phyloP scores from a whole-genome alignment of 2,888 invertebrate genomes.

The Acrobasis repandana region DNA sequence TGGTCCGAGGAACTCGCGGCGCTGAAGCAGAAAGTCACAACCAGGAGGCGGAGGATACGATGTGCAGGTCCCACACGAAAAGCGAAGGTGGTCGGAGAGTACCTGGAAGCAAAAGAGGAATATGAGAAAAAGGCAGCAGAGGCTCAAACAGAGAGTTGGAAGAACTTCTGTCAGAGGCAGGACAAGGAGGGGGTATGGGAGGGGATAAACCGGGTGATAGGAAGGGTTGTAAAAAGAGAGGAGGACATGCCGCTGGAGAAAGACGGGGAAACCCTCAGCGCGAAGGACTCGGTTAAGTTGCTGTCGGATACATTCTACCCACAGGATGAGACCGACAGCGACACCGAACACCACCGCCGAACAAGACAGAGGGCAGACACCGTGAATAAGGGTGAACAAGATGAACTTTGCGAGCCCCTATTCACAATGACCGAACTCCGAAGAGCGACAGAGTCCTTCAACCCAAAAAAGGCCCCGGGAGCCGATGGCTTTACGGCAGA shows the following conservation, averaged over 20 bases:
- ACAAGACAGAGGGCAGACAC: not conserved
- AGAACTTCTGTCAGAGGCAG: slow-evolving; percentile 15
- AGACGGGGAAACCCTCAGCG: slow-evolving; percentile 15
- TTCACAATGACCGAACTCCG: not conserved
- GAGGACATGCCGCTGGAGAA: slow-evolving; percentile 22
- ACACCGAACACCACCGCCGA: not conserved
- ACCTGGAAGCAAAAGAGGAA: not conserved
- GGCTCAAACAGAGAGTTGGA: slow-evolving; percentile 10
- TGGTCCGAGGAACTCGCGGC: not conserved
- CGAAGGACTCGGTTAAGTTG: slow-evolving; percentile 16
- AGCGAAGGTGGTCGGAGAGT: not conserved
- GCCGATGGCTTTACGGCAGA: not conserved
- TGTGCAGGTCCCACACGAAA: not conserved
- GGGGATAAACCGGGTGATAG: slow-evolving; percentile 23
- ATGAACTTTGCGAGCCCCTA: not conserved
- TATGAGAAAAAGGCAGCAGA: not conserved
- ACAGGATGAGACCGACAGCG: not conserved
- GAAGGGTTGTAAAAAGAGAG: slow-evolving; percentile 13
- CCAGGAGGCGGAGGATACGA: not conserved
- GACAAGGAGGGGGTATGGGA: slow-evolving; percentile 16
- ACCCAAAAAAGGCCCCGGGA: slow-evolving; percentile 10
- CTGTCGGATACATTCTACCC: slow-evolving; percentile 23
- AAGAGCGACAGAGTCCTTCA: not conserved
- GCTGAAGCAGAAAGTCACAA: not conserved
- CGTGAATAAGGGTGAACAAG: too few species aligned